Conservation (phyloP, 2,113 vertebrate genomes). For the Platichthys stellatus region DNA sequence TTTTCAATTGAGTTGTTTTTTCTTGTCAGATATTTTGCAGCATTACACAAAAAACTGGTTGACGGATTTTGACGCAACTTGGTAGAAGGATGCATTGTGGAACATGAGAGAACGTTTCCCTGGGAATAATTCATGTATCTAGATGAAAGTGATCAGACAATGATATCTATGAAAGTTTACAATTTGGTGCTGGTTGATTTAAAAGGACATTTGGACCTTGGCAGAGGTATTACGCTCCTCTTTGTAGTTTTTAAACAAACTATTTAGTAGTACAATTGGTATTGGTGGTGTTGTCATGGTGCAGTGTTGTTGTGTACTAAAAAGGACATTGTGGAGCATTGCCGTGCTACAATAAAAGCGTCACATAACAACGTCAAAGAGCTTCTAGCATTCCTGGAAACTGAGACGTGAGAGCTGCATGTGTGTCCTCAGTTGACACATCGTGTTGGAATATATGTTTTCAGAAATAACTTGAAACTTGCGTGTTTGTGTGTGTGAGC, state of each 20-base stretch:
- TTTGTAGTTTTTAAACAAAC: too few relatives aligned
- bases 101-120: too few relatives aligned
- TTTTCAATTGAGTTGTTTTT: too few relatives aligned
- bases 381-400: neutral
- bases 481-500: neutral
- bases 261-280: neutral
- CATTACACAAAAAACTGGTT: too few relatives aligned
- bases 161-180: neutral
- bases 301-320: neutral
- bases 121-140: too few relatives aligned
- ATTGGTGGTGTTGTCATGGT: too few relatives aligned
- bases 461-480: slow-evolving; percentile 5
- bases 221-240: too few relatives aligned
- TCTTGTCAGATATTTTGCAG: too few relatives aligned
- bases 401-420: neutral
- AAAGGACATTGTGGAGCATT: neutral
- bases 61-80: too few relatives aligned
- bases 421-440: slow-evolving; percentile 9
- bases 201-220: too few relatives aligned
- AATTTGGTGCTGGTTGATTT: neutral
- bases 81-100: too few relatives aligned
- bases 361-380: neutral
- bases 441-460: neutral
- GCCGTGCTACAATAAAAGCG: neutral
- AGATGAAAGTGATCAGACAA: too few relatives aligned